A percentile compares a stretch with the other conserved stretches of the same genome.
These are phyloP conservation scores for Eulacestoma nigropectus DNA, from an alignment of 2,113 vertebrate genomes.

Conservation along the genomic window DNA sequence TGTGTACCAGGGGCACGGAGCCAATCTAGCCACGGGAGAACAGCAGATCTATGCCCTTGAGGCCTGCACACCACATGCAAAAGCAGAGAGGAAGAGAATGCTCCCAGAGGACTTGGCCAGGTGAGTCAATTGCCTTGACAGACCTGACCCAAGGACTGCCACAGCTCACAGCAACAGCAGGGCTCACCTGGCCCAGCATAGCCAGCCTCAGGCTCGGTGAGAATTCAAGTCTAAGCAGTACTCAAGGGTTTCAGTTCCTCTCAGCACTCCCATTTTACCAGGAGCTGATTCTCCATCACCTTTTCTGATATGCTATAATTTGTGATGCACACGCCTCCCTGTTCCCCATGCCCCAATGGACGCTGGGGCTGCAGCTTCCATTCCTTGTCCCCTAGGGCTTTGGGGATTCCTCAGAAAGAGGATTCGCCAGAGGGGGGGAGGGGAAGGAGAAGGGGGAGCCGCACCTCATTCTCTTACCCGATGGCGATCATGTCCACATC, in stretches of 20 bases:
- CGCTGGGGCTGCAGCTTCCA: not conserved
- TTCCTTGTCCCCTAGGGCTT: not conserved
- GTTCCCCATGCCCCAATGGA: not conserved
- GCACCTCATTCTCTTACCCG: conserved; percentile 79
- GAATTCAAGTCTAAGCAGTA: not conserved
- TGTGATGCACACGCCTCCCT: not conserved
- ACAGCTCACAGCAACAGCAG: not conserved
- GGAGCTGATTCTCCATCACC: not conserved
- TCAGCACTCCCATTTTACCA: not conserved
- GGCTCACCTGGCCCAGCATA: not conserved
- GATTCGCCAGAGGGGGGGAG: rapidly evolving
- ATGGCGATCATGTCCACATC: conserved; percentile 92
- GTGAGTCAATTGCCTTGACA: not conserved
- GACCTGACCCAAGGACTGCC: not conserved
- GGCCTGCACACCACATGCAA: not conserved
- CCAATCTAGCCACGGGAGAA: not conserved
- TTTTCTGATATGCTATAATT: not conserved
- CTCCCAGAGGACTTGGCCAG: not conserved
- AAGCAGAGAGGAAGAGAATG: not conserved
- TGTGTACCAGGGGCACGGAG: not conserved
- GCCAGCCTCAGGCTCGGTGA: not conserved
- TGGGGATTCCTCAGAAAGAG: not conserved
- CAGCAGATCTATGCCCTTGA: not conserved
- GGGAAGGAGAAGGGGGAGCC: not conserved
- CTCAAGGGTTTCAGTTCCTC: not conserved